These are phyloP conservation scores for Anas capensis DNA, from an alignment of 2,797 vertebrate genomes.

Conservation along the genomic window DNA sequence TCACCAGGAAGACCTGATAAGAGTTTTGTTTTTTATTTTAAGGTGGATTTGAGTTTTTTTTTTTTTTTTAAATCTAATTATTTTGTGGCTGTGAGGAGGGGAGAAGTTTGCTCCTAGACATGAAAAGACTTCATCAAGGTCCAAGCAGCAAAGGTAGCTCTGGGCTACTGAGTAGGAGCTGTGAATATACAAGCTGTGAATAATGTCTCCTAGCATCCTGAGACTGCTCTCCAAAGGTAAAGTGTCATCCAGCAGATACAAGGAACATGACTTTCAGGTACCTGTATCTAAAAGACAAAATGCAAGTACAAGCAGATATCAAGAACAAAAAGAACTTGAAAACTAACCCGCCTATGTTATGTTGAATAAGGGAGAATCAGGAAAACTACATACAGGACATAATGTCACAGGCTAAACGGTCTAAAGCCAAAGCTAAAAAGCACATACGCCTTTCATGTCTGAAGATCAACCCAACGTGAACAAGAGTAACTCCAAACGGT, in stretches of 20 bases:
- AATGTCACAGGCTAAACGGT: not conserved
- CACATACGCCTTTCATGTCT: rapidly evolving
- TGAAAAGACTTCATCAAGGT: not conserved
- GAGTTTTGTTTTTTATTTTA: not conserved
- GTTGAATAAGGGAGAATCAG: not conserved
- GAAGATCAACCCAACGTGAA: not conserved
- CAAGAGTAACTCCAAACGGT: not conserved
- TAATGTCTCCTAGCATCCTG: not conserved
- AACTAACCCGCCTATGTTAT: not conserved
- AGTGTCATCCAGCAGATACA: not conserved
- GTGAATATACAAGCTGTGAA: not conserved
- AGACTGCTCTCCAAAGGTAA: not conserved
- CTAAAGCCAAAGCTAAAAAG: not conserved
- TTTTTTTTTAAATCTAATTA: not conserved
- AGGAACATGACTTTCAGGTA: not conserved
- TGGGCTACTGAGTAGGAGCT: not conserved
- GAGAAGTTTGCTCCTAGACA: not conserved
- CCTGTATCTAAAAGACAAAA: not conserved
- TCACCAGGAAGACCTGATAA: not conserved
- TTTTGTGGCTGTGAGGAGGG: not conserved
- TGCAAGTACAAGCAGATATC: not conserved
- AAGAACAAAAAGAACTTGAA: not conserved
- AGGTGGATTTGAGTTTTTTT: not conserved
- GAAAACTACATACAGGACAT: not conserved
- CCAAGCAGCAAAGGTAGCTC: not conserved